Evolutionary conservation across 2,113 vertebrate genomes (phyloP).

Genomic region (Brachypteracias leptosomus): DNA sequence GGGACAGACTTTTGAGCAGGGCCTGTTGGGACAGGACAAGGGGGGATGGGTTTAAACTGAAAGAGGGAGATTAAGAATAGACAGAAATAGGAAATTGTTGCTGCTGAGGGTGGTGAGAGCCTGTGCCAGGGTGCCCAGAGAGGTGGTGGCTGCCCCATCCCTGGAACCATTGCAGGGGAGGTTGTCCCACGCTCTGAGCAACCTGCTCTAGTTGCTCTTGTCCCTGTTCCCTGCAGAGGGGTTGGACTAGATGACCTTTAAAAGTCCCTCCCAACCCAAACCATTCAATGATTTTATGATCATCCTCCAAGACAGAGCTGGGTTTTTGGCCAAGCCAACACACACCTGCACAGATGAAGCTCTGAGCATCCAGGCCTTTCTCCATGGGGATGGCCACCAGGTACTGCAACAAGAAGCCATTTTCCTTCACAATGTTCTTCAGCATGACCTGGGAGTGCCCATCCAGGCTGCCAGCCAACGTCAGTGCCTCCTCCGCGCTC

Average conservation of each 20-base stretch:
- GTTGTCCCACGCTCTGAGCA: neutral
- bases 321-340: neutral
- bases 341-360: constrained; percentile 94
- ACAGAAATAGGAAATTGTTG: neutral
- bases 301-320: neutral
- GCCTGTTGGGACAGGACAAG: no score
- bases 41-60: no score
- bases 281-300: neutral
- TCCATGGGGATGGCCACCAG: constrained; percentile 85
- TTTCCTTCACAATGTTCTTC: constrained; percentile 75
- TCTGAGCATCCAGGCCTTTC: constrained; percentile 89
- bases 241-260: neutral
- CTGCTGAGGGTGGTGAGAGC: neutral
- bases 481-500: constrained; percentile 77
- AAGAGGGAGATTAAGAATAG: neutral
- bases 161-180: neutral
- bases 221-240: neutral
- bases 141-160: neutral
- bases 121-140: neutral
- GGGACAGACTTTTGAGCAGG: no score
- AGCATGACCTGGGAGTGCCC: constrained; percentile 72
- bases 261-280: neutral
- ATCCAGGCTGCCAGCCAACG: constrained; percentile 75
- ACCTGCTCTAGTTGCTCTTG: neutral
- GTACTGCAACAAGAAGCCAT: constrained; percentile 81